These are phyloP conservation scores for Epinephelus malabaricus DNA, from an alignment of 2,797 vertebrate genomes.

Conservation along the genomic window DNA sequence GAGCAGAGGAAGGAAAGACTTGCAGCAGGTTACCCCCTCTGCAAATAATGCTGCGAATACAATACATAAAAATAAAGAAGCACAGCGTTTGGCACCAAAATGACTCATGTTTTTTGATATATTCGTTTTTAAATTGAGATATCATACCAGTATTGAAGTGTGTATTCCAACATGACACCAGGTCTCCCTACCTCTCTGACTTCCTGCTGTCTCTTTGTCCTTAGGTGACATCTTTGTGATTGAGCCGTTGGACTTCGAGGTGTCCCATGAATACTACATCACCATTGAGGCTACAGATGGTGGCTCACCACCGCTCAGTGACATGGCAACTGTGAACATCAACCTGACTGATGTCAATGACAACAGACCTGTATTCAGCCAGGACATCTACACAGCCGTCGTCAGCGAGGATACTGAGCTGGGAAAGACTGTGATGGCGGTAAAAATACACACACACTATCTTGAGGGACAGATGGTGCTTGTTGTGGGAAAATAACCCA, in stretches of 20 bases:
- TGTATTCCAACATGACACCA: neutral
- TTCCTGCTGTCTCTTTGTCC: neutral
- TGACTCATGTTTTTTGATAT: neutral
- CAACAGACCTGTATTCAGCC: constrained; percentile 94
- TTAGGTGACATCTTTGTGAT: constrained; percentile 95
- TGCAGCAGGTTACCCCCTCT: neutral
- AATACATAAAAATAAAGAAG: neutral
- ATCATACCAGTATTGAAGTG: no score
- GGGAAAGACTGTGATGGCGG: constrained; percentile 90
- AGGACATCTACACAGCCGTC: constrained; percentile 92
- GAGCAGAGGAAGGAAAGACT: constrained; percentile 3
- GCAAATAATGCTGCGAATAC: neutral
- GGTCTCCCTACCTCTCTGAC: neutral
- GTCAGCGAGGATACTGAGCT: constrained; percentile 93
- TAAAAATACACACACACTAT: constrained; percentile 61
- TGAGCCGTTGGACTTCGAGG: constrained; percentile 93
- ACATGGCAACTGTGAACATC: constrained; percentile 94
- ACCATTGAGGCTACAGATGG: constrained; percentile 96
- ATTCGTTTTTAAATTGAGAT: neutral
- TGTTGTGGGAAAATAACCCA: constrained; percentile 19
- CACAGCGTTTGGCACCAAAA: neutral
- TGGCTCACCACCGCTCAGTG: constrained; percentile 93
- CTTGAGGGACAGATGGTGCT: no score
- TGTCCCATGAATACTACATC: constrained; percentile 94
- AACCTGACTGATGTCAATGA: constrained; percentile 98